Evolutionary conservation across 2,797 vertebrate species (phyloP), one percentile per base, ranked within the genome.

Genomic region (Danio tinwini): DNA sequence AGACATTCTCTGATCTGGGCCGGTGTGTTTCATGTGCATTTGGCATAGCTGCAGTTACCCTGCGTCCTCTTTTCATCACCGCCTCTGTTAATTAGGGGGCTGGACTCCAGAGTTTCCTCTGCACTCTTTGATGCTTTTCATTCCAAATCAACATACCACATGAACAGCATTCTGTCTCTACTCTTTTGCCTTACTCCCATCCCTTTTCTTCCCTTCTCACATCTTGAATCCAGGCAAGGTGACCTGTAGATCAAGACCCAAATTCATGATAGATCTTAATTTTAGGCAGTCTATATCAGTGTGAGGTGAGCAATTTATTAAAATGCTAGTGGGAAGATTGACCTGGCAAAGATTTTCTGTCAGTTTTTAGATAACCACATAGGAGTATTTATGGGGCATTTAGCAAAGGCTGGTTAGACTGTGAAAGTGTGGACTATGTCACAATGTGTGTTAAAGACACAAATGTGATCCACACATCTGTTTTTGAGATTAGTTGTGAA

Each of bases 21-120:
- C 91, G 91, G 91, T 88, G 91, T 88, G 91, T 93, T 94, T 94
- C 90, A 93, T 93, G 92, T 92, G 90, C 91, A 88, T 90, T 92
- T 94, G 93, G 92, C 93, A 93, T 87, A 86, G 86, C 90, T 85
- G 86, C 90, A 88, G 89, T 92, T 93, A 90, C 92, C 92, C 93
- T 87, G 89, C 90, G 90, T 93, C 90, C 92, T 90, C 93, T 92
- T 94, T 94, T 94, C 92, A 93, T 92, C 90, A 91, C 91, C 87
- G 91, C 90, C 90, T 93, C 89, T 86, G 90, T 90, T 94, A 94
- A 93, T 95, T 94, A 93, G 90, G 92, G 90, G 91, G 92, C 91
- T 93, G 92, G 89, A 91, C 92, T 92, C 88, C 84, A 86, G 87
- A 86, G 82, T 88, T 78, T 87, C 81, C 83, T 83, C 62, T 69